A percentile compares a stretch with the other conserved stretches of the same genome.
Conservation (phyloP, 2,888 invertebrate genomes). For the Sceliomorpha sp. region DNA sequence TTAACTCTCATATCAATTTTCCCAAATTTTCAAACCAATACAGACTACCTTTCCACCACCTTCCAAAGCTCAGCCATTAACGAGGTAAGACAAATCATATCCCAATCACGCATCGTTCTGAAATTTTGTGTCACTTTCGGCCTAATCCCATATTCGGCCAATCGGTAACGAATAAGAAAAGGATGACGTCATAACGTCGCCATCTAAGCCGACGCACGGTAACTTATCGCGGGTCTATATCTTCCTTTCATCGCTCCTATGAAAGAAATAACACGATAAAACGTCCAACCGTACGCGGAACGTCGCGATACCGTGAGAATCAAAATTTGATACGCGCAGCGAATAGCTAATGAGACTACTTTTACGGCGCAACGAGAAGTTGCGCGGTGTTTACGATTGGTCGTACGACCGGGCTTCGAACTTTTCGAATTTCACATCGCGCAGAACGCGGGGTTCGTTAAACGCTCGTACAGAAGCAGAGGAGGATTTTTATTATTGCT, state of each 20-base stretch:
- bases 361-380: constrained; percentile 33
- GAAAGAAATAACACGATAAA: constrained; percentile 29
- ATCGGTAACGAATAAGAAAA: constrained; percentile 4
- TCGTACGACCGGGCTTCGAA: no score
- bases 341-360: constrained; percentile 42
- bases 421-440: no score
- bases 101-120: constrained; percentile 6
- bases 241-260: constrained; percentile 26
- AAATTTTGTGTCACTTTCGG: constrained; percentile 23
- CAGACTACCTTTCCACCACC: no score
- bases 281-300: constrained; percentile 13
- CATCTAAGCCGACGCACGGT: constrained; percentile 42
- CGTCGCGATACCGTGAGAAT: constrained; percentile 54
- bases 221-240: constrained; percentile 40
- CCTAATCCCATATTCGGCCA: constrained; percentile 49
- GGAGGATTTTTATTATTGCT: no score
- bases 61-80: no score
- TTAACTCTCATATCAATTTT: no score
- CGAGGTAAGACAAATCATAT: no score
- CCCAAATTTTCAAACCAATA: no score
- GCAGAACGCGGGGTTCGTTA: no score
- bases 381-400: constrained; percentile 40
- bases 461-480: no score
- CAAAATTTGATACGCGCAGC: constrained; percentile 47
- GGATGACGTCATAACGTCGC: constrained; percentile 43